Base-by-base conservation (phyloP, 2,888 invertebrate genomes). In the Paralinhomoeus sp. region DNA sequence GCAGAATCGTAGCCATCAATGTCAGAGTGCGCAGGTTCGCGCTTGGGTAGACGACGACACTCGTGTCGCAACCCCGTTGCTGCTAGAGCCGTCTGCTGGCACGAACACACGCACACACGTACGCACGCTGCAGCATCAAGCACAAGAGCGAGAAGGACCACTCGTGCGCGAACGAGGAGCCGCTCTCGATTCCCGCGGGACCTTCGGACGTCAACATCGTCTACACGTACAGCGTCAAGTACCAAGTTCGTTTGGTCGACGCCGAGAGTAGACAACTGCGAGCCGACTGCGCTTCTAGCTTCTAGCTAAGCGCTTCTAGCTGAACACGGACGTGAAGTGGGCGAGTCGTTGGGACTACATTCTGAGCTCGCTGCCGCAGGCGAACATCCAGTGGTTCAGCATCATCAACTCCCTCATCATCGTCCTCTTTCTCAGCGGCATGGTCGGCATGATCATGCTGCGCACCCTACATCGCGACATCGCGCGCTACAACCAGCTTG, bases 321-420 rank as follows among this genome's bases (percentile, higher is more conserved):
- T 56, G 49, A 57, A 60, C 47, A 58, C 57, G 17, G 50, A 58
- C 2, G 61, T 87, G 17, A 89, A 87, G 67, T 97, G 93, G 97
- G 89, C 89, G 0, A 91, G 89, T 0, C 73, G 97, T 58, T 97
- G 97, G 97, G 97, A 97, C 66, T 97, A 97, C 64, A 91, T 97
- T 50, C 69, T 97, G 47, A 87, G 91, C 66, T 87, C 91, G 0
- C 85, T 89, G 80, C 89, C 87, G 0, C 87, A 91, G 63, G 83
- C 91, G 1, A 91, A 91, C 62, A 91, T 93, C 56, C 91, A 93
- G 64, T 93, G 91, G 93, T 91, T 93, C 65, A 89, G 87, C 51
- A 97, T 97, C 58, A 71, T 97, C 49, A 97, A 97, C 66, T 91
- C 91, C 0, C 70, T 97, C 55, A 87, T 97, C 45, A 97, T 97